Evolutionary conservation across 2,113 vertebrate genomes (phyloP).

Genomic region (Odocoileus virginianus): DNA sequence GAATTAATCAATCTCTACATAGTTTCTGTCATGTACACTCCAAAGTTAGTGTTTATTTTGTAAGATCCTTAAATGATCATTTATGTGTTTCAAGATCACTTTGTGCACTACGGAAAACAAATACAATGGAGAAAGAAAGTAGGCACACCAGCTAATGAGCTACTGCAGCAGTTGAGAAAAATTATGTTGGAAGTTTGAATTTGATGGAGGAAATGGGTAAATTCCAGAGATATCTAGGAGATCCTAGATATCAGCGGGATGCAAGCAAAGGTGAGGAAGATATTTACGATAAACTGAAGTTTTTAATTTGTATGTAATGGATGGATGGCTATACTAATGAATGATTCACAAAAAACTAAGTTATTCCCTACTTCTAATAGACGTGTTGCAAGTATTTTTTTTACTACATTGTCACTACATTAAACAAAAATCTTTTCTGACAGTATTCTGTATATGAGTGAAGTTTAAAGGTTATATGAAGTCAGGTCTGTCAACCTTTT

Average conservation of each 20-base stretch:
- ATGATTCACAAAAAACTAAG: neutral
- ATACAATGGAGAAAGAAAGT: neutral
- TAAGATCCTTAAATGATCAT: neutral
- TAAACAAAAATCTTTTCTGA: neutral
- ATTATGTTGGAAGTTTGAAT: neutral
- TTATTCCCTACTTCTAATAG: neutral
- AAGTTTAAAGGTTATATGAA: slow-evolving; percentile 15
- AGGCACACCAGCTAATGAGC: neutral
- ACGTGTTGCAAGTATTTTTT: neutral
- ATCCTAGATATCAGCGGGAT: neutral
- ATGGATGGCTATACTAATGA: neutral
- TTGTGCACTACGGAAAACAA: neutral
- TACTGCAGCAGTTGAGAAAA: neutral
- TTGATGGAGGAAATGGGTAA: neutral
- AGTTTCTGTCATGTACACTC: neutral
- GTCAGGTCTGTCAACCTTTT: neutral
- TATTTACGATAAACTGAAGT: neutral
- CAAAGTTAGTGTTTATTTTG: neutral
- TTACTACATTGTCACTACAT: neutral
- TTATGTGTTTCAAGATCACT: neutral
- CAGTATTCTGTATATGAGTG: neutral
- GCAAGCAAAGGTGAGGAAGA: neutral
- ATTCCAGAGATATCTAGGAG: neutral
- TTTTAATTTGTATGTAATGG: neutral
- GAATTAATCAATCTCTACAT: neutral